Evolutionary conservation across 2,113 vertebrate genomes (phyloP).

Genomic region (Pelobates fuscus): DNA sequence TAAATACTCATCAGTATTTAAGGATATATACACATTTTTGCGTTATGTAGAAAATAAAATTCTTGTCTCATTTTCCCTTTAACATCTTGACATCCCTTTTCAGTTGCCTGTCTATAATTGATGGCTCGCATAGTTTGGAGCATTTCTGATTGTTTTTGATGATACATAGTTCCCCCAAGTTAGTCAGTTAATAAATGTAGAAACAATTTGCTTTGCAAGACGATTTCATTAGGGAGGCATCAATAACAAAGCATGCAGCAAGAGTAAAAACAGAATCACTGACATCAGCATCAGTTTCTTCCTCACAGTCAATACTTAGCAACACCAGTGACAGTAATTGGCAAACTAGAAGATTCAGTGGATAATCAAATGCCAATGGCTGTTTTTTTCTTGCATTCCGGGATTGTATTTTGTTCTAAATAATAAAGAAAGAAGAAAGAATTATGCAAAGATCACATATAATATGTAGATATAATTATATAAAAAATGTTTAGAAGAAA

Average conservation of each 20-base stretch:
- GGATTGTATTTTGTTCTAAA: constrained; percentile 5
- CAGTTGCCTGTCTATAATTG: constrained; percentile 14
- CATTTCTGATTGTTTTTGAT: constrained; percentile 40
- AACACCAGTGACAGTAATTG: constrained; percentile 47
- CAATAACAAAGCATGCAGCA: constrained; percentile 36
- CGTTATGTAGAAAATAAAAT: too few relatives aligned
- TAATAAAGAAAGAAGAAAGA: not conserved
- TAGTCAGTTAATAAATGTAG: constrained; percentile 49
- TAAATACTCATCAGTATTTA: too few relatives aligned
- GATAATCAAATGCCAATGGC: constrained; percentile 47
- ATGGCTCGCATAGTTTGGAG: constrained; percentile 29
- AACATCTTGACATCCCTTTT: too few relatives aligned
- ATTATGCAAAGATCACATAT: not conserved
- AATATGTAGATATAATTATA: too few relatives aligned
- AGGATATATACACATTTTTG: too few relatives aligned
- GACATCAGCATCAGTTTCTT: constrained; percentile 38
- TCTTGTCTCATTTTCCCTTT: too few relatives aligned
- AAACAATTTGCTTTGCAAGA: constrained; percentile 50
- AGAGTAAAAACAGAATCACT: constrained; percentile 36
- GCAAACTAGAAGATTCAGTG: constrained; percentile 45
- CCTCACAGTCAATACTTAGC: constrained; percentile 43
- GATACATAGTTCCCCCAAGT: constrained; percentile 35
- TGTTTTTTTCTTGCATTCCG: constrained; percentile 27
- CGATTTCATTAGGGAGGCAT: constrained; percentile 49
- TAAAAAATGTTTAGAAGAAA: too few relatives aligned